phyloP scores from a whole-genome alignment of 2,797 vertebrate genomes.

The Neolamprologus multifasciatus region DNA sequence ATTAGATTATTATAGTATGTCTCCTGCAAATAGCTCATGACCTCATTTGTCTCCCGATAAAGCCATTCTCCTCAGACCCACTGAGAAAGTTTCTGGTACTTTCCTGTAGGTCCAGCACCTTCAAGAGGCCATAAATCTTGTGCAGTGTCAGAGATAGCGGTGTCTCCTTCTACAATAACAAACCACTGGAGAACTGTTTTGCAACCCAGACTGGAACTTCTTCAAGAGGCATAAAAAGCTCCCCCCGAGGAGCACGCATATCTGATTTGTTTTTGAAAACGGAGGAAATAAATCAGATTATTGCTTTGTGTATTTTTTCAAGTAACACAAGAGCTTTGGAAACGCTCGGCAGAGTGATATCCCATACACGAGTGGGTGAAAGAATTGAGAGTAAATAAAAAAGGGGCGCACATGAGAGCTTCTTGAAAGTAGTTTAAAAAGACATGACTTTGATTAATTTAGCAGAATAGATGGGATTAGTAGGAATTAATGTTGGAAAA shows the following conservation, averaged over 20 bases:
- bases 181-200: constrained; percentile 31
- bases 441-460: background rate
- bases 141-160: constrained; percentile 16
- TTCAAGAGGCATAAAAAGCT: background rate
- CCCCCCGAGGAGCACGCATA: constrained; percentile 14
- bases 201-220: constrained; percentile 23
- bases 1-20: background rate
- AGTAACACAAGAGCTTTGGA: constrained; percentile 48
- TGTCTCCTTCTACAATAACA: constrained; percentile 20
- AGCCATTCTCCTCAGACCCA: constrained; percentile 7
- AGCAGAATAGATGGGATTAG: background rate
- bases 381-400: background rate
- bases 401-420: background rate
- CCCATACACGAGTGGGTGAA: background rate
- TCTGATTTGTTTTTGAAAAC: constrained; percentile 49
- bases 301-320: constrained; percentile 45
- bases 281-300: constrained; percentile 52
- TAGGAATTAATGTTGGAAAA: background rate
- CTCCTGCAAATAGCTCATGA: constrained; percentile 24
- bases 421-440: background rate
- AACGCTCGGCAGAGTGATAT: background rate
- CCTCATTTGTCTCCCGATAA: constrained; percentile 24
- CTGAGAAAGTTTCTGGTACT: background rate
- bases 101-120: constrained; percentile 26
- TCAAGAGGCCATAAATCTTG: constrained; percentile 28